phyloP scores from a whole-genome alignment of 2,888 invertebrate genomes.

The Diachrysia chrysitis region DNA sequence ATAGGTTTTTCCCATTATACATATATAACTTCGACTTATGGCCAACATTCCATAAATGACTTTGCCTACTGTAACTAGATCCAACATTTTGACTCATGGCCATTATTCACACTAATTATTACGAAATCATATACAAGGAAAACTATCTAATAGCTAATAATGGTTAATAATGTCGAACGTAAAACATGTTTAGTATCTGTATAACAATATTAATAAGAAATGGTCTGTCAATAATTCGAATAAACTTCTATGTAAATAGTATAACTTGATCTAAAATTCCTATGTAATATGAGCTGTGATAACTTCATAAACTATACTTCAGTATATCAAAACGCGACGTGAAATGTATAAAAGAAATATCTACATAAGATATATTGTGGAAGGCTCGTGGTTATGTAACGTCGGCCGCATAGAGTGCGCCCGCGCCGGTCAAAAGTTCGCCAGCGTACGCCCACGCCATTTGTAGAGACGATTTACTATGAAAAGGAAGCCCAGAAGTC shows the following conservation, averaged over 20 bases:
- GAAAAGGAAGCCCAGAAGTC: conserved; percentile 15
- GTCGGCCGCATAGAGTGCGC: conserved; percentile 59
- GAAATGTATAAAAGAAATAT: conserved; percentile 31
- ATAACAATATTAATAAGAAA: too few species aligned
- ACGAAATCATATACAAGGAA: neutral
- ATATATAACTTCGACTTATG: neutral
- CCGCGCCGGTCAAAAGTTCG: conserved; percentile 69
- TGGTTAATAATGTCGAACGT: neutral
- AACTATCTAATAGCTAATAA: too few species aligned
- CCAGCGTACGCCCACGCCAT: conserved; percentile 57
- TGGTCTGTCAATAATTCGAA: neutral
- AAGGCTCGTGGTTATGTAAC: conserved; percentile 60
- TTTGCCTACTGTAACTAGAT: neutral
- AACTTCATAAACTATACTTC: conserved; percentile 26
- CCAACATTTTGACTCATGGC: neutral
- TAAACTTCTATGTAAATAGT: neutral
- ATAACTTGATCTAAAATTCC: neutral
- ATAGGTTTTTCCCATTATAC: neutral
- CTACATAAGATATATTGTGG: conserved; percentile 44
- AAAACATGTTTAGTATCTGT: neutral
- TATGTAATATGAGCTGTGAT: conserved; percentile 30
- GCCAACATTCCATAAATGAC: too few species aligned
- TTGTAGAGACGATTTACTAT: conserved; percentile 30
- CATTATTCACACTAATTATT: neutral
- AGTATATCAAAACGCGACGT: conserved; percentile 22